Evolutionary conservation across 1,140 invertebrate species (phyloP).

Genomic region (Rhopalosiphum padi): DNA sequence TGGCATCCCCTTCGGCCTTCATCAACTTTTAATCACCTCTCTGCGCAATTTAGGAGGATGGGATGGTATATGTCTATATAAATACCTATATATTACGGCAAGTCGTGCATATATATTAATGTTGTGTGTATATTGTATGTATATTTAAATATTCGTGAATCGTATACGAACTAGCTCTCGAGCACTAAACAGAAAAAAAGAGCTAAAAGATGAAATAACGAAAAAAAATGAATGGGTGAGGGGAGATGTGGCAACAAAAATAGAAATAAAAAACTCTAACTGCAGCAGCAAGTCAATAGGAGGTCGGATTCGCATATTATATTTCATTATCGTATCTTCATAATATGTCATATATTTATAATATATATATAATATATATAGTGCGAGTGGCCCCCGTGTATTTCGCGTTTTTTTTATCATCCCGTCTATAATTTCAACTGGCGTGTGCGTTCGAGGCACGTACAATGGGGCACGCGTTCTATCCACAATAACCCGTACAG

Average conservation of each 20-base stretch:
- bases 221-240: not conserved
- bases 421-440: slow-evolving; percentile 12
- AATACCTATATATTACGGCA: not conserved
- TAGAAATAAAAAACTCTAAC: not conserved
- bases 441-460: not conserved
- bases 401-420: not conserved
- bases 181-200: not conserved
- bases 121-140: not conserved
- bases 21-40: not conserved
- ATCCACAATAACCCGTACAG: not conserved
- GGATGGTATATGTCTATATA: not conserved
- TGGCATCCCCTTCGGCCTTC: no score
- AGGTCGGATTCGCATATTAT: not conserved
- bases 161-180: not conserved
- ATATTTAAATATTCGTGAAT: not conserved
- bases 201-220: not conserved
- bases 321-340: not conserved
- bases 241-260: not conserved
- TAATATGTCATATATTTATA: no score
- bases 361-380: not conserved
- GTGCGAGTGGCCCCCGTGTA: not conserved
- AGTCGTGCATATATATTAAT: not conserved
- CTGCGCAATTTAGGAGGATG: not conserved
- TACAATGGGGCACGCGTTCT: slow-evolving; percentile 42
- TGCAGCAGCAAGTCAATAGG: not conserved